Percentiles rank a stretch among this genome's conserved stretches.
Conservation (phyloP, 2,113 vertebrate genomes). For the Chrysochloris asiatica region DNA sequence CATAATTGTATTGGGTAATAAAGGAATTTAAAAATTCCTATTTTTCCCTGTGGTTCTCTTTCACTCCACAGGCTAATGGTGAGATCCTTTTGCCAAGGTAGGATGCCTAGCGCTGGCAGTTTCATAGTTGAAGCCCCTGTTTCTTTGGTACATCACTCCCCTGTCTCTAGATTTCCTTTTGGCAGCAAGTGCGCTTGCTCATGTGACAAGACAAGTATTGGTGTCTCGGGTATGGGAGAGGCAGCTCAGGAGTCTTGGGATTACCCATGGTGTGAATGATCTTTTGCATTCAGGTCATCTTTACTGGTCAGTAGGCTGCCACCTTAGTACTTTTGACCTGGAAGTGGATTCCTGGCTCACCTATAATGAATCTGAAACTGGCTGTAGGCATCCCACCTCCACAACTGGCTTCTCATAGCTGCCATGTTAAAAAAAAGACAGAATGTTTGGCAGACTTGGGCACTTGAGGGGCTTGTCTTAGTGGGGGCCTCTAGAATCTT, state of each 20-base stretch:
- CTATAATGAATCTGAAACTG: neutral
- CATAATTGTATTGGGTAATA: conserved; percentile 70
- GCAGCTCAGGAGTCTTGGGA: conserved; percentile 34
- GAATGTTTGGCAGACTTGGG: neutral
- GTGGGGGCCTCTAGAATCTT: neutral
- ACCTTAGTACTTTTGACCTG: neutral
- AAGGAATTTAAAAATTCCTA: conserved; percentile 60
- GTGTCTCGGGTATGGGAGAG: neutral
- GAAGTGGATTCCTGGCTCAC: neutral
- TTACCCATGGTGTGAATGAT: neutral
- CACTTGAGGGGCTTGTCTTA: neutral
- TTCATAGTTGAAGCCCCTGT: conserved; percentile 54
- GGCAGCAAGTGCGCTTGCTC: conserved; percentile 48
- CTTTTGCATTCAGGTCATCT: neutral
- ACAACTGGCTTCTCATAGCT: neutral
- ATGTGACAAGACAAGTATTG: neutral
- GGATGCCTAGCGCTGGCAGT: conserved; percentile 50
- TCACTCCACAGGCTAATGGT: conserved; percentile 57
- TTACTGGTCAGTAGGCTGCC: neutral
- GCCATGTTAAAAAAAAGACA: neutral
- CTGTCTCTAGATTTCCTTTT: conserved; percentile 56
- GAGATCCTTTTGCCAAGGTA: conserved; percentile 65
- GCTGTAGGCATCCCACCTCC: neutral
- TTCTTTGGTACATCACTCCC: conserved; percentile 56
- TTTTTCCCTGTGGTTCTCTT: conserved; percentile 40